phyloP scores from a whole-genome alignment of 2,888 invertebrate species.

The Strigamia crassipes region DNA sequence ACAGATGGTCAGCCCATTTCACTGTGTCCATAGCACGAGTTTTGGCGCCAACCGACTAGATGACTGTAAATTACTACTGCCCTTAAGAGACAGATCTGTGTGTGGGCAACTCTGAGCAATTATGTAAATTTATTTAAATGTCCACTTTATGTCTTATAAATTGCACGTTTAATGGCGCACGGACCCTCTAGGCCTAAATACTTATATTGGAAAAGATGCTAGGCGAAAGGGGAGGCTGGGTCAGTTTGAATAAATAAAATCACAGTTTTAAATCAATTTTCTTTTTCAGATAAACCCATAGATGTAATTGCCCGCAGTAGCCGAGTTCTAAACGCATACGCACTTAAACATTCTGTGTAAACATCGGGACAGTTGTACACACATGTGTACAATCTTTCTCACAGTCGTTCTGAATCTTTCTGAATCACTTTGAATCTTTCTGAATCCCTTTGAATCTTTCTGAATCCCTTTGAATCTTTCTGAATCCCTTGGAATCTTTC shows the following conservation, averaged over 20 bases:
- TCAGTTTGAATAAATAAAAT: slow-evolving; percentile 4
- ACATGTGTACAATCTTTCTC: too few species aligned
- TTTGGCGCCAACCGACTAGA: slow-evolving; percentile 17
- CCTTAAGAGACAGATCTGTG: slow-evolving; percentile 29
- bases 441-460: too few species aligned
- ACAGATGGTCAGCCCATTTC: slow-evolving; percentile 18
- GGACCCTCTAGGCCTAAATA: neutral
- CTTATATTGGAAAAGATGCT: slow-evolving; percentile 22
- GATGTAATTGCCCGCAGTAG: neutral
- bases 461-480: too few species aligned
- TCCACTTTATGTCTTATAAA: slow-evolving; percentile 30
- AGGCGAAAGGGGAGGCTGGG: neutral
- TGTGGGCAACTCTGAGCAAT: slow-evolving; percentile 17
- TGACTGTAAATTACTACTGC: slow-evolving; percentile 30
- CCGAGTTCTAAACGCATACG: too few species aligned
- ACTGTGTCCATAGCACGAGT: slow-evolving; percentile 17
- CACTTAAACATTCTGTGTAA: too few species aligned
- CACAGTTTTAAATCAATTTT: neutral
- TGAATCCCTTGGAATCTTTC: too few species aligned
- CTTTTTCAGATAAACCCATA: neutral
- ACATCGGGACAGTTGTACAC: too few species aligned
- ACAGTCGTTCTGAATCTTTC: too few species aligned
- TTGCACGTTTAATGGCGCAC: slow-evolving; percentile 17
- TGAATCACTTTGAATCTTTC: too few species aligned
- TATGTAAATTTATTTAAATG: slow-evolving; percentile 30